phyloP scores from a whole-genome alignment of 2,797 vertebrate genomes.

The Alcedo atthis region DNA sequence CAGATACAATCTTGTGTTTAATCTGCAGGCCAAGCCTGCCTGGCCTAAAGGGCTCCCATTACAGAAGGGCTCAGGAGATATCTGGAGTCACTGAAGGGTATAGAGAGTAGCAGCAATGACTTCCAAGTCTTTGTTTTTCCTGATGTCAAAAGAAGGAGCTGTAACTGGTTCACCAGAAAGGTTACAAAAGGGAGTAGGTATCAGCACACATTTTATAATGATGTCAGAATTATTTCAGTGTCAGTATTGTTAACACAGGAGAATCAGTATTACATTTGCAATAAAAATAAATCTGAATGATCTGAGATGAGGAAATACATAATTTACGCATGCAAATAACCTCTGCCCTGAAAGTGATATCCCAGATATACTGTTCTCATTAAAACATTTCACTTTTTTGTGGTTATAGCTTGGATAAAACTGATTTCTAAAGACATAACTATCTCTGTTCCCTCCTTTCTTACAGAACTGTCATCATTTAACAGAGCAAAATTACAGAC shows the following conservation, averaged over 20 bases:
- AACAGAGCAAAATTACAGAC: background rate
- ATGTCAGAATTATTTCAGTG: background rate
- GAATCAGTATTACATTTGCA: background rate
- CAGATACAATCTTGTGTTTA: background rate
- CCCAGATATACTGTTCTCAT: background rate
- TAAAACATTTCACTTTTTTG: background rate
- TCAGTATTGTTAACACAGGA: background rate
- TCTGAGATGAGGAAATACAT: background rate
- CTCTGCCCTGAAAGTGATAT: background rate
- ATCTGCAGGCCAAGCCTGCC: background rate
- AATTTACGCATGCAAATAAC: background rate
- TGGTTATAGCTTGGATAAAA: background rate
- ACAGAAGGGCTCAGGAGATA: background rate
- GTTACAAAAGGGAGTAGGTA: background rate
- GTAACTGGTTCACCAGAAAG: background rate
- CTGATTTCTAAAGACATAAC: background rate
- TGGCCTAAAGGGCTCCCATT: accelerated
- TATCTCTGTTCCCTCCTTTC: background rate
- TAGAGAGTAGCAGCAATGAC: background rate
- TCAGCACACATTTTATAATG: background rate
- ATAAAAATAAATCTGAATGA: background rate
- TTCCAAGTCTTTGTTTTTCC: background rate
- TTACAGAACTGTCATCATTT: background rate
- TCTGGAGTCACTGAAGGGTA: background rate
- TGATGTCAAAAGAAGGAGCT: background rate